Conservation (phyloP, 2,888 invertebrate genomes). For the Cheilosia vulpina region DNA sequence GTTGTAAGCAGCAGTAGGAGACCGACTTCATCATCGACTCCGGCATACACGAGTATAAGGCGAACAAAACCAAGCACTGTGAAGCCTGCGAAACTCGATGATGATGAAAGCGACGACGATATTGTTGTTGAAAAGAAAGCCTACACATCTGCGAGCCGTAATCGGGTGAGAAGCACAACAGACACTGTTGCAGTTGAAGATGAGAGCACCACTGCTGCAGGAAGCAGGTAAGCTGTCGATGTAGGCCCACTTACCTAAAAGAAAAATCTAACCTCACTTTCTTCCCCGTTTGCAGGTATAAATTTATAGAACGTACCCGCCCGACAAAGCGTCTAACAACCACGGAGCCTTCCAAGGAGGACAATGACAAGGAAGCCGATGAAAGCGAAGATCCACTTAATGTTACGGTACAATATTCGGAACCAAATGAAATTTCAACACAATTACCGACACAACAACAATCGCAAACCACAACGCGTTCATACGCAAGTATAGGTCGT, state of each 20-base stretch:
- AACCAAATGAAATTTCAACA: constrained; percentile 79
- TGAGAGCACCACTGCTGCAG: constrained; percentile 51
- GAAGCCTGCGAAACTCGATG: constrained; percentile 63
- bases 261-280: background rate
- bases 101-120: constrained; percentile 60
- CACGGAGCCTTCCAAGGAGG: constrained; percentile 67
- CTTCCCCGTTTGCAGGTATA: constrained; percentile 78
- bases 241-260: too few relatives aligned
- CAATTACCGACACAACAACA: constrained; percentile 80
- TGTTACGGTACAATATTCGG: constrained; percentile 81
- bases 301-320: constrained; percentile 81
- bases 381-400: constrained; percentile 78
- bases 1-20: constrained; percentile 71
- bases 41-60: constrained; percentile 89
- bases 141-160: constrained; percentile 79
- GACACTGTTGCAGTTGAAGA: constrained; percentile 51
- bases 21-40: constrained; percentile 80
- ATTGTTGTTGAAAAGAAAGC: constrained; percentile 76
- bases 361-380: constrained; percentile 75
- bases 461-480: constrained; percentile 79
- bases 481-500: constrained; percentile 82
- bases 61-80: constrained; percentile 86
- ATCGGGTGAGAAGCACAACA: constrained; percentile 77
- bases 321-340: constrained; percentile 78
- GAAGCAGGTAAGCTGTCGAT: constrained; percentile 44